Evolutionary conservation across 2,113 vertebrate species (phyloP).

Genomic region (Rhadina sibilatrix): DNA sequence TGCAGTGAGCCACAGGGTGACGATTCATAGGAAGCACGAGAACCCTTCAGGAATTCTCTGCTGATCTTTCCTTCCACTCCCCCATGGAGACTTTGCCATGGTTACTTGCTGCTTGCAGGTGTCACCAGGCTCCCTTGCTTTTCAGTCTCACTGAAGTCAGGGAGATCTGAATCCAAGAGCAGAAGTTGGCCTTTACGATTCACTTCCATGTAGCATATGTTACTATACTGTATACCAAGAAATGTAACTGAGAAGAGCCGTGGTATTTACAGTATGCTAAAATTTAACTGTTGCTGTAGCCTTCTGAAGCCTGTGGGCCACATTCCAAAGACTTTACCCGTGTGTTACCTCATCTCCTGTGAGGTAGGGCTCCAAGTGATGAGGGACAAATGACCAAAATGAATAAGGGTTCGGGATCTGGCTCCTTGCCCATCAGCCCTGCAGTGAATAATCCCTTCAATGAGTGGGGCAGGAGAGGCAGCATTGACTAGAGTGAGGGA

Average conservation of each 20-base stretch:
- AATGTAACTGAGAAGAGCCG: background rate
- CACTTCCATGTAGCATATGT: slow-evolving; percentile 64
- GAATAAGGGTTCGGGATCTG: background rate
- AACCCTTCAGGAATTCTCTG: slow-evolving; percentile 26
- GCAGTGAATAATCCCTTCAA: background rate
- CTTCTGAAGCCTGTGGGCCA: slow-evolving; percentile 24
- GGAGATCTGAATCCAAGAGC: slow-evolving; percentile 61
- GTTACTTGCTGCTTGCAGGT: slow-evolving; percentile 57
- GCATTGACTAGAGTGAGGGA: background rate
- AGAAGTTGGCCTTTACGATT: slow-evolving; percentile 67
- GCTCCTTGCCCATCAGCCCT: background rate
- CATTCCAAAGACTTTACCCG: background rate
- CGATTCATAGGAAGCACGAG: background rate
- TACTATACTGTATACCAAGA: slow-evolving; percentile 58
- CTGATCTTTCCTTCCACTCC: slow-evolving; percentile 10
- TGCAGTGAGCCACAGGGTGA: background rate
- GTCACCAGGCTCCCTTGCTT: slow-evolving; percentile 46
- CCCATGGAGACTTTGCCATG: slow-evolving; percentile 40
- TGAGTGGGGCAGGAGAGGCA: background rate
- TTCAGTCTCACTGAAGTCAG: slow-evolving; percentile 39
- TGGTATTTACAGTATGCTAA: slow-evolving; percentile 58
- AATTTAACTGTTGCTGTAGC: slow-evolving; percentile 58
- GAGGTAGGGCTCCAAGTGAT: background rate
- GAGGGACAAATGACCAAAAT: background rate
- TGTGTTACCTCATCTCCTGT: background rate